Percentiles rank a stretch among this genome's conserved stretches.
phyloP scores from a whole-genome alignment of 2,888 invertebrate species.

The Cerastoderma edule region DNA sequence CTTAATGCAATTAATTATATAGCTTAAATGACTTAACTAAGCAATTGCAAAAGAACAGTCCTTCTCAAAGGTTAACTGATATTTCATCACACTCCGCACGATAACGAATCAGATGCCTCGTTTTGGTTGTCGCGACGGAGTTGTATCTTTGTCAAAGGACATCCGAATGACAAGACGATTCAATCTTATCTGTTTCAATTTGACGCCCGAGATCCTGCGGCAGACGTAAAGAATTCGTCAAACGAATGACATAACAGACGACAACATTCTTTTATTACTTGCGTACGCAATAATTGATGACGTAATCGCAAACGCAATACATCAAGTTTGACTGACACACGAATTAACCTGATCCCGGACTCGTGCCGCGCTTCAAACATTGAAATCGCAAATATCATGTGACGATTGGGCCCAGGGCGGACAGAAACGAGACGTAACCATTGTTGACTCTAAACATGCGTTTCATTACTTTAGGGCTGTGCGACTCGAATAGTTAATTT shows the following conservation, averaged over 20 bases:
- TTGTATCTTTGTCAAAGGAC: slow-evolving; percentile 8
- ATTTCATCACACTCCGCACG: no score
- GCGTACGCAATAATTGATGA: slow-evolving; percentile 38
- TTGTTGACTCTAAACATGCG: slow-evolving; percentile 9
- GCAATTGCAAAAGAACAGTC: no score
- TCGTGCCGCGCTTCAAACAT: slow-evolving; percentile 42
- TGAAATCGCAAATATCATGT: slow-evolving; percentile 2
- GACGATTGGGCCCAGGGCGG: slow-evolving; percentile 10
- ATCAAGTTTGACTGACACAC: slow-evolving; percentile 48
- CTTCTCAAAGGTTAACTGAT: no score
- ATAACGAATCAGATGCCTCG: no score
- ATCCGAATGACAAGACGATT: slow-evolving; percentile 4
- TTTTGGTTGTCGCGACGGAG: background rate
- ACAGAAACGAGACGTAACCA: slow-evolving; percentile 9
- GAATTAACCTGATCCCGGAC: slow-evolving; percentile 37
- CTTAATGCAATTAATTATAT: no score
- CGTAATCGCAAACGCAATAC: slow-evolving; percentile 52
- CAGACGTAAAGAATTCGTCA: slow-evolving; percentile 26
- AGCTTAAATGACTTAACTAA: no score
- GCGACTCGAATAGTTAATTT: slow-evolving; percentile 39
- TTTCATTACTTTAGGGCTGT: slow-evolving; percentile 15
- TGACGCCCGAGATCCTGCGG: slow-evolving; percentile 18
- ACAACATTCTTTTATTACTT: slow-evolving; percentile 16
- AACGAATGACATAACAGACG: slow-evolving; percentile 12
- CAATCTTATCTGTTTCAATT: slow-evolving; percentile 24